phyloP scores from a whole-genome alignment of 2,113 vertebrate species.

The Chaenocephalus aceratus region DNA sequence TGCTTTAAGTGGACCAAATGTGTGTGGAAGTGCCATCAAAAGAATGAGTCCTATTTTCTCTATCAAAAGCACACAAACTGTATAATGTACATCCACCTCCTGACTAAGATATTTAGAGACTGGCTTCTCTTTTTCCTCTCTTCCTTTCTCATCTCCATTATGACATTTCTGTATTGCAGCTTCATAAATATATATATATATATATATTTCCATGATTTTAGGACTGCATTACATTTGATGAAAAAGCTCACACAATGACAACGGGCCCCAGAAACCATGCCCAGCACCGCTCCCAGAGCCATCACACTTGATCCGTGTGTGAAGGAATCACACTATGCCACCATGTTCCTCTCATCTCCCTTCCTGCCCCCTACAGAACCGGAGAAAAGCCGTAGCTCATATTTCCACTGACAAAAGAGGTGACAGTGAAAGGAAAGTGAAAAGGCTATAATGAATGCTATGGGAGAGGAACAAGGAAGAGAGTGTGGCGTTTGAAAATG shows the following conservation, averaged over 20 bases:
- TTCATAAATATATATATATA: constrained; percentile 15
- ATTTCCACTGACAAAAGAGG: constrained; percentile 75
- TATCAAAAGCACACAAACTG: constrained; percentile 35
- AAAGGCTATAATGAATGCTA: constrained; percentile 81
- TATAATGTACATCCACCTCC: constrained; percentile 35
- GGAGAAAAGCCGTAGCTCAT: constrained; percentile 69
- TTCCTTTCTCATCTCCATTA: constrained; percentile 20
- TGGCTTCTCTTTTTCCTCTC: constrained; percentile 9
- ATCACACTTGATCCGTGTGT: constrained; percentile 73
- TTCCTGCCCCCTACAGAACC: constrained; percentile 64
- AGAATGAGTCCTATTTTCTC: constrained; percentile 36
- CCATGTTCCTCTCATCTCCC: constrained; percentile 70
- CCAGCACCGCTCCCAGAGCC: constrained; percentile 61
- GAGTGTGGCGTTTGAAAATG: constrained; percentile 64
- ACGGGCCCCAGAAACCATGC: constrained; percentile 55
- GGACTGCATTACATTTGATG: constrained; percentile 58
- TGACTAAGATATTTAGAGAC: constrained; percentile 42
- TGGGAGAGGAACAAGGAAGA: constrained; percentile 70
- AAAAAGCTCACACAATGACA: constrained; percentile 67
- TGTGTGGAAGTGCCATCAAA: constrained; percentile 28
- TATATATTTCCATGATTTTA: constrained; percentile 48
- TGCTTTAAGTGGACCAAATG: constrained; percentile 23
- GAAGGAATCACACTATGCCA: constrained; percentile 74
- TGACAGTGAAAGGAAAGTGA: constrained; percentile 74
- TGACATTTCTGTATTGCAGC: constrained; percentile 29